These are phyloP conservation scores for Lithobates pipiens DNA, from an alignment of 2,797 vertebrate species.

Conservation along the genomic window DNA sequence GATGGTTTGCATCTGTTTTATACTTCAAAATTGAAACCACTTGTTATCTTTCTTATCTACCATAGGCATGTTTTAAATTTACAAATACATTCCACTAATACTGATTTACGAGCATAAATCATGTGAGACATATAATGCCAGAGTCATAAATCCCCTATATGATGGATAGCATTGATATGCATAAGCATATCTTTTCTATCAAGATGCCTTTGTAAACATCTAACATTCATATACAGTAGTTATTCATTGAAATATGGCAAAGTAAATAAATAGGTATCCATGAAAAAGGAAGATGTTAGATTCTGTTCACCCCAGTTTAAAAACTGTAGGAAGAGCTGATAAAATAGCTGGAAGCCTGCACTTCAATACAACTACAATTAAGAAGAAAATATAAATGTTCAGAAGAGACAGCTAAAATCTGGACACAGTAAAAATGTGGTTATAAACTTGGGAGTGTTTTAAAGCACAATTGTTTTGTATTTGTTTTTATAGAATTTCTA, in stretches of 20 bases:
- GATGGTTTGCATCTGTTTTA: conserved; percentile 80
- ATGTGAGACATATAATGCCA: conserved; percentile 72
- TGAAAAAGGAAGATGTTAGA: conserved; percentile 28
- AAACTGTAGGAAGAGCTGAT: conserved; percentile 1
- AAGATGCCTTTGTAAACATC: conserved; percentile 33
- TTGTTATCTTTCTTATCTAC: conserved; percentile 76
- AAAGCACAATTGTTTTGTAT: too few species aligned
- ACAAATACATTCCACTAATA: conserved; percentile 76
- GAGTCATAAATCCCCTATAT: conserved; percentile 71
- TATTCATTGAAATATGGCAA: conserved; percentile 4
- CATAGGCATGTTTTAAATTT: conserved; percentile 75
- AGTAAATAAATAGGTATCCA: conserved; percentile 40
- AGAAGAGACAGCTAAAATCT: too few species aligned
- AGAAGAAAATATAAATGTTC: too few species aligned
- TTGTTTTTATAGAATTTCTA: too few species aligned
- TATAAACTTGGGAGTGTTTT: too few species aligned
- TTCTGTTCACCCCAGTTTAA: conserved; percentile 15
- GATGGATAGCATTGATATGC: conserved; percentile 65
- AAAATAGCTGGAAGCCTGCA: conserved; percentile 24
- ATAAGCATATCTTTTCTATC: conserved; percentile 42
- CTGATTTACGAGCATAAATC: conserved; percentile 75
- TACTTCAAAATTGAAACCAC: conserved; percentile 72
- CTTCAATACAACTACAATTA: too few species aligned
- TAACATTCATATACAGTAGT: conserved; percentile 43
- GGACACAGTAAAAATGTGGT: too few species aligned